phyloP scores from a whole-genome alignment of 2,113 vertebrate genomes.

The Catharus minimus region DNA sequence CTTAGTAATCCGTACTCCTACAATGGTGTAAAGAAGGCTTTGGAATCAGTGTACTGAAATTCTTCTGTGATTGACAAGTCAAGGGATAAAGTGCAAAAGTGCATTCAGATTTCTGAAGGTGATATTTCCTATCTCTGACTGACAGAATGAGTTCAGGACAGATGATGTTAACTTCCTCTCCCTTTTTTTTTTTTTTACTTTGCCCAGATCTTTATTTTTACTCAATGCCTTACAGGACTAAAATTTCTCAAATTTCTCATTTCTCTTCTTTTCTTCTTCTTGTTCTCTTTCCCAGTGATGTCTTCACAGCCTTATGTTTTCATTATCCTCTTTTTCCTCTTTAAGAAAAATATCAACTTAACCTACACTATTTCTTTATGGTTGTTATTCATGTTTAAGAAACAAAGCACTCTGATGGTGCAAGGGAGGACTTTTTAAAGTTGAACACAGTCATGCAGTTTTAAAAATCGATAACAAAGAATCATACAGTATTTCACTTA shows the following conservation, averaged over 20 bases:
- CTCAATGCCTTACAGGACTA: not conserved
- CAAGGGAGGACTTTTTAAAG: not conserved
- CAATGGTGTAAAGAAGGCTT: not conserved
- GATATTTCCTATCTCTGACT: not conserved
- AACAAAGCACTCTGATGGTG: not conserved
- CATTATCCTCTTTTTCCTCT: not conserved
- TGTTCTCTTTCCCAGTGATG: not conserved
- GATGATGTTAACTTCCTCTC: not conserved
- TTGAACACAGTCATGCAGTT: not conserved
- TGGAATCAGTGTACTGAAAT: not conserved
- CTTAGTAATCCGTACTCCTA: not conserved
- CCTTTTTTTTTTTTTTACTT: not conserved
- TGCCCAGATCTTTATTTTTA: not conserved
- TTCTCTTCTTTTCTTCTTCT: not conserved
- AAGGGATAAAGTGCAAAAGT: not conserved
- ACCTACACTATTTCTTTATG: not conserved
- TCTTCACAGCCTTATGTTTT: not conserved
- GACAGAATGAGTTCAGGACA: conserved; percentile 15
- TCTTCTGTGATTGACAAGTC: not conserved
- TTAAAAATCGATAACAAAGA: not conserved
- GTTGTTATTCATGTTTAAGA: not conserved
- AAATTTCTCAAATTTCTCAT: not conserved
- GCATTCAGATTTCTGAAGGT: not conserved
- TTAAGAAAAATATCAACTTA: not conserved
- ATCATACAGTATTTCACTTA: not conserved